Conservation (phyloP, 2,797 vertebrate species). For the Halcyon smyrnensis region DNA sequence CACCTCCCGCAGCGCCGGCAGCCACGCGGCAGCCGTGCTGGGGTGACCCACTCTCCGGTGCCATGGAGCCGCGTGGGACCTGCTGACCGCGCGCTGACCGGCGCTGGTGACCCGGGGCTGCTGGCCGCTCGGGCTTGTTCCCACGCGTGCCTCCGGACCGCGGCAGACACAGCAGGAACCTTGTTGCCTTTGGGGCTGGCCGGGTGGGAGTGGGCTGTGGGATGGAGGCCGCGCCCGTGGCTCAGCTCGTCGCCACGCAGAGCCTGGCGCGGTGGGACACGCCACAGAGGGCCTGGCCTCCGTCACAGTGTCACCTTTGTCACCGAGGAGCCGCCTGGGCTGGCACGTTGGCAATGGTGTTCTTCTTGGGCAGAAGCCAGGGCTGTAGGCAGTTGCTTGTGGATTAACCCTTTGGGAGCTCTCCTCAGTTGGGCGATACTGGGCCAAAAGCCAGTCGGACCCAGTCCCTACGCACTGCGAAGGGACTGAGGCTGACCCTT, state of each 20-base stretch:
- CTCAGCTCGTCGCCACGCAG: background rate
- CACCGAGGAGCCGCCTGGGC: background rate
- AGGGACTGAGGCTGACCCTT: background rate
- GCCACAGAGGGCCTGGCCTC: background rate
- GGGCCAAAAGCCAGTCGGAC: background rate
- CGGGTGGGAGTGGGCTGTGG: accelerated
- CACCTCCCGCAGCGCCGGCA: background rate
- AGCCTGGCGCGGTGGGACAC: accelerated
- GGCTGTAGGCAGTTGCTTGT: background rate
- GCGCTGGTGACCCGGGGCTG: background rate
- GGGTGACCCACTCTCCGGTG: background rate
- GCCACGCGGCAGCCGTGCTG: accelerated
- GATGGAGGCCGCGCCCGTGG: background rate
- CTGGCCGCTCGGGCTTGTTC: background rate
- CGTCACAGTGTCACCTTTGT: slow-evolving; percentile 54
- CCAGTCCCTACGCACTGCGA: background rate
- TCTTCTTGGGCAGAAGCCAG: slow-evolving; percentile 48
- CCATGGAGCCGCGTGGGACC: background rate
- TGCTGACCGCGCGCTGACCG: accelerated
- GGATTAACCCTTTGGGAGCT: slow-evolving; percentile 45
- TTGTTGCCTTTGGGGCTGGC: background rate
- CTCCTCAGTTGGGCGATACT: background rate
- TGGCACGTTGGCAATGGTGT: slow-evolving; percentile 16
- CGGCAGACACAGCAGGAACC: background rate
- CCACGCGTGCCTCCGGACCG: background rate